These are phyloP conservation scores for Eleginops maclovinus DNA, from an alignment of 2,113 vertebrate genomes.

Conservation along the genomic window DNA sequence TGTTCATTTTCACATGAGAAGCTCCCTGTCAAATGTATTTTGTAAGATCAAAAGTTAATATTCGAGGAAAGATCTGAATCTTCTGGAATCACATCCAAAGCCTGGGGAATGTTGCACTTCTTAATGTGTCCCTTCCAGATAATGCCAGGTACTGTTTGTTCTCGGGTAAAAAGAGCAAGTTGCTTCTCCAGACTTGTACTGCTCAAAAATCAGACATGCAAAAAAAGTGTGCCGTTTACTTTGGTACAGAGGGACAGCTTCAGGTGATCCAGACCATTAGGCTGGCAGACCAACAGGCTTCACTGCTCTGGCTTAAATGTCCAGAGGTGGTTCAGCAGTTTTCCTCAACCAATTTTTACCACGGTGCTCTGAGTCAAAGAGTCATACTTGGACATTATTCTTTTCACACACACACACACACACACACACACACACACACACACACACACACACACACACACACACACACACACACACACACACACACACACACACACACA, in stretches of 20 bases:
- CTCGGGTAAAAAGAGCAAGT: constrained; percentile 16
- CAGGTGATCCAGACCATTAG: constrained; percentile 56
- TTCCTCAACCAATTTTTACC: constrained; percentile 60
- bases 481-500: no score
- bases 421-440: no score
- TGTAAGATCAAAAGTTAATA: not conserved
- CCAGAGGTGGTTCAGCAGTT: constrained; percentile 53
- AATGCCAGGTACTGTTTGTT: no score
- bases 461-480: no score
- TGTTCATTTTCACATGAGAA: constrained; percentile 7
- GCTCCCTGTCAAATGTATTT: constrained; percentile 9
- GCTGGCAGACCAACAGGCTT: constrained; percentile 40
- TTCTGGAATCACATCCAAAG: not conserved
- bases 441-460: no score
- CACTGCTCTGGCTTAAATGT: constrained; percentile 48
- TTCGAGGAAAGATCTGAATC: constrained; percentile 3
- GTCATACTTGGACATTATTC: constrained; percentile 52
- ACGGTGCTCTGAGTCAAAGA: constrained; percentile 43
- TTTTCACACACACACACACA: constrained; percentile 5
- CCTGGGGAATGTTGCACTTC: not conserved
- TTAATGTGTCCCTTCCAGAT: not conserved
- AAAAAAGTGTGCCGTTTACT: constrained; percentile 11
- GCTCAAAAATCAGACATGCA: not conserved
- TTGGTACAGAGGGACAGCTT: constrained; percentile 11
- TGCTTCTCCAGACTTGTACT: constrained; percentile 9